A percentile compares a stretch with the other conserved stretches of the same genome.
Conservation (phyloP, 2,797 vertebrate species). For the Notolepis coatsorum region DNA sequence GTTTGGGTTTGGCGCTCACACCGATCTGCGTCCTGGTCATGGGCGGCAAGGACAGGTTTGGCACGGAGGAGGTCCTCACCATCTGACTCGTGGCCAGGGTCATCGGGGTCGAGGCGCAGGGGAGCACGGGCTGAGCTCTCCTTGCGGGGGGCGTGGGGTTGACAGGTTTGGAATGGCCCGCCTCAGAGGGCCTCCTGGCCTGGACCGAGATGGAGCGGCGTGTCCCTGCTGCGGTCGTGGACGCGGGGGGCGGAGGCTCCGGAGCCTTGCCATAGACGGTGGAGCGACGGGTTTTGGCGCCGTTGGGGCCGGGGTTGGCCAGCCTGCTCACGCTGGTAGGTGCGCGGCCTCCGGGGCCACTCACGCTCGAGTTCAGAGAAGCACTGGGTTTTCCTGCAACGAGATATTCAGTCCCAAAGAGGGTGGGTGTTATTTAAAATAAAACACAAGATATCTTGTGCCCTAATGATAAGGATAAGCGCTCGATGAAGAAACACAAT, state of each 20-base stretch:
- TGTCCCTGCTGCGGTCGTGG: neutral
- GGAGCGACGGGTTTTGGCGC: slow-evolving; percentile 45
- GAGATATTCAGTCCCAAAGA: slow-evolving; percentile 1
- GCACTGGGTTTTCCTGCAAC: slow-evolving; percentile 74
- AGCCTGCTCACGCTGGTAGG: slow-evolving; percentile 47
- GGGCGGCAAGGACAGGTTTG: slow-evolving; percentile 39
- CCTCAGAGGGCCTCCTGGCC: slow-evolving; percentile 56
- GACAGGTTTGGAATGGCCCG: slow-evolving; percentile 33
- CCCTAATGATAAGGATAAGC: too few relatives aligned
- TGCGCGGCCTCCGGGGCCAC: slow-evolving; percentile 42
- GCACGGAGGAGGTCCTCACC: slow-evolving; percentile 48
- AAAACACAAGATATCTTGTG: too few relatives aligned
- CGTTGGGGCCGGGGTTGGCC: slow-evolving; percentile 26
- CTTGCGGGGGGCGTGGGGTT: slow-evolving; percentile 65
- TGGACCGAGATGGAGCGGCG: slow-evolving; percentile 65
- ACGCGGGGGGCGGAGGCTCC: slow-evolving; percentile 16
- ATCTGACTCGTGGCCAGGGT: slow-evolving; percentile 57
- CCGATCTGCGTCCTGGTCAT: slow-evolving; percentile 48
- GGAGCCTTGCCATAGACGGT: slow-evolving; percentile 17
- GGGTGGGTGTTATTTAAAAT: too few relatives aligned
- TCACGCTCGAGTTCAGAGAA: slow-evolving; percentile 62
- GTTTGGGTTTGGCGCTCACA: slow-evolving; percentile 68
- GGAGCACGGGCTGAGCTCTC: slow-evolving; percentile 35
- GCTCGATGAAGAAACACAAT: too few relatives aligned
- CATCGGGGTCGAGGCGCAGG: slow-evolving; percentile 45